A percentile compares a stretch with the other conserved stretches of the same genome.
Evolutionary conservation across 2,113 vertebrate genomes (phyloP).

Genomic region (Nothobranchius kuhntae): DNA sequence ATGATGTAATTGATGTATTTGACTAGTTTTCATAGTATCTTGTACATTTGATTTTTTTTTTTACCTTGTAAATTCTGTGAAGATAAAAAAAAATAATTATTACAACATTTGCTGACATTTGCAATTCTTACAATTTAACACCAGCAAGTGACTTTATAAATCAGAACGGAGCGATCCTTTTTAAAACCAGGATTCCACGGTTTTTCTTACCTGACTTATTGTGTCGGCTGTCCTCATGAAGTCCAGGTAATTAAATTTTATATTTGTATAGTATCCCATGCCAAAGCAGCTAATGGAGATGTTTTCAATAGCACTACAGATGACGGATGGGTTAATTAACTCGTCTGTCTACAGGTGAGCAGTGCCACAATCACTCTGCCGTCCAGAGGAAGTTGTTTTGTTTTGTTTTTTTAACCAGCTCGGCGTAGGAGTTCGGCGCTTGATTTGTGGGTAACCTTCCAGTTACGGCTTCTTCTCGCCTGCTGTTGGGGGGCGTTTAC

Average conservation of each 20-base stretch:
- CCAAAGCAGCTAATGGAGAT: constrained; percentile 70
- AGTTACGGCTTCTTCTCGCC: constrained; percentile 46
- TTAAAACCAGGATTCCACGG: constrained; percentile 62
- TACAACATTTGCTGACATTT: constrained; percentile 91
- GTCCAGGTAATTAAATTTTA: constrained; percentile 50
- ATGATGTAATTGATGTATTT: constrained; percentile 94
- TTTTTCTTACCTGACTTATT: constrained; percentile 67
- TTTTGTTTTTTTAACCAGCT: constrained; percentile 13
- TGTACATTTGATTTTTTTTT: constrained; percentile 99
- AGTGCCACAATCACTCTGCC: constrained; percentile 52
- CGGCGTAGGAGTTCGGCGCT: constrained; percentile 50
- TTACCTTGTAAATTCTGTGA: constrained; percentile 99
- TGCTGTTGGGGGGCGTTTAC: constrained; percentile 28
- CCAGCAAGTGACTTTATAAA: constrained; percentile 93
- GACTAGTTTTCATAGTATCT: constrained; percentile 95
- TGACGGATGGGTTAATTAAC: constrained; percentile 32
- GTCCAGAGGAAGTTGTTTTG: constrained; percentile 15
- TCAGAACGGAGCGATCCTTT: constrained; percentile 82
- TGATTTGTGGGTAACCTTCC: constrained; percentile 40
- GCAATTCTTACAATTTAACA: constrained; percentile 94
- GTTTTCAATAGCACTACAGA: constrained; percentile 52
- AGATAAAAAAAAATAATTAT: constrained; percentile 74
- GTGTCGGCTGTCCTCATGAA: constrained; percentile 58
- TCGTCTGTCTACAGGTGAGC: constrained; percentile 35
- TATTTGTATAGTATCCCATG: constrained; percentile 65